Evolutionary conservation across 2,888 invertebrate genomes (phyloP), one percentile per base, ranked within the genome.

Genomic region (Phengaris alcon): DNA sequence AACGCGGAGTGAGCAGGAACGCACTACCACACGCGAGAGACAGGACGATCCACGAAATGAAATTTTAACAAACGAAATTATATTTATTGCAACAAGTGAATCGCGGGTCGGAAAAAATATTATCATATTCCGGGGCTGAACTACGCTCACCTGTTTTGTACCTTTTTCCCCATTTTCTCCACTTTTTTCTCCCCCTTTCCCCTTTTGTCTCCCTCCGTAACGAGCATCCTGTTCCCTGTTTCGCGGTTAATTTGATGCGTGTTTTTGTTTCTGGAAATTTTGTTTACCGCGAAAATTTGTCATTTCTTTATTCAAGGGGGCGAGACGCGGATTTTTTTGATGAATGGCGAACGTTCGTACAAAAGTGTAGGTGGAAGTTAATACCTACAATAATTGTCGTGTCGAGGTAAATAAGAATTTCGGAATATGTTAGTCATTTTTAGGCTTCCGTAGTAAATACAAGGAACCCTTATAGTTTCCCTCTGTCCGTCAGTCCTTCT

Each of bases 221-320:
- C 89, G 89, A 90, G 89, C 88, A 85, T 89, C 90, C 90, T 86
- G 72, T 72, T 54, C 52, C 72, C 72, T 72, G 89, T 87, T 86
- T 82, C 83, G 85, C 82, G 87, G 90, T 90, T 91, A 91, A 90
- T 91, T 90, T 89, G 87, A 89, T 88, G 85, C 87, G 84, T 86
- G 87, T 89, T 90, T 88, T 88, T 88, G 87, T 88, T 85, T 81
- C 84, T 84, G 83, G 82, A 82, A 85, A 84, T 85, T 88, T 72
- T 84, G 82, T 82, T 82, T 83, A 83, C 64, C 64, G 35, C 83
- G 84, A 81, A 84, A 85, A 87, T 87, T 87, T 85, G 85, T 83
- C 82, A 81, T 84, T 84, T 82, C 79, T 82, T 82, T 79, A 77
- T 81, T 79, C 81, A 80, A 78, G 76, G 69, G 59, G 59, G 52